Evolutionary conservation across 2,888 invertebrate species (phyloP), one percentile per base, ranked within the genome.

Genomic region (Luperina nickerlii): DNA sequence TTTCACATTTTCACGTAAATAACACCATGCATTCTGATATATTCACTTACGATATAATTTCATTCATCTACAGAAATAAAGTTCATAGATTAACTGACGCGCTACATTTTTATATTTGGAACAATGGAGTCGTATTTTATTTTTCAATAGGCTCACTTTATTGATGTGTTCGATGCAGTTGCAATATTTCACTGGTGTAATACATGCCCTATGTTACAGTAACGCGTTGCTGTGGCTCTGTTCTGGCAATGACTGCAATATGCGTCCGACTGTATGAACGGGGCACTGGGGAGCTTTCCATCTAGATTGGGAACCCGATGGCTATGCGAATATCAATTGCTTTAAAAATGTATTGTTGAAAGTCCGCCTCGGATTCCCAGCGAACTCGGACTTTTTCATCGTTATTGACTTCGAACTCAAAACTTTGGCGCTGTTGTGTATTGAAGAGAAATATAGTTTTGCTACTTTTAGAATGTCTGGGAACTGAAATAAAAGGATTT

Each of bases 291-390:
- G 93, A 92, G 90, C 91, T 83, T 88, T 91, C 89, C 87, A 90
- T 91, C 89, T 89, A 90, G 91, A 92, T 92, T 91, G 91, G 87
- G 82, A 85, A 70, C 87, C 79, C 85, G 83, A 89, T 87, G 86
- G 87, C 91, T 89, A 87, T 90, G 79, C 87, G 86, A 89, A 90
- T 92, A 92, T 92, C 91, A 92, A 91, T 92, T 91, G 91, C 81
- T 89, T 91, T 89, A 89, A 90, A 92, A 92, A 90, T 90, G 89
- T 90, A 90, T 90, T 90, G 89, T 84, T 76, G 79, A 74, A 85
- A 83, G 76, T 82, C 57, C 24, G 80, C 78, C 57, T 73, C 74
- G 76, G 74, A 80, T 79, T 85, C 69, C 42, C 66, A 71, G 77
- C 20, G 79, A 87, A 84, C 73, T 77, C 69, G 18, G 63, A 79